phyloP scores from a whole-genome alignment of 2,888 invertebrate genomes.

The Cerastis leucographa region DNA sequence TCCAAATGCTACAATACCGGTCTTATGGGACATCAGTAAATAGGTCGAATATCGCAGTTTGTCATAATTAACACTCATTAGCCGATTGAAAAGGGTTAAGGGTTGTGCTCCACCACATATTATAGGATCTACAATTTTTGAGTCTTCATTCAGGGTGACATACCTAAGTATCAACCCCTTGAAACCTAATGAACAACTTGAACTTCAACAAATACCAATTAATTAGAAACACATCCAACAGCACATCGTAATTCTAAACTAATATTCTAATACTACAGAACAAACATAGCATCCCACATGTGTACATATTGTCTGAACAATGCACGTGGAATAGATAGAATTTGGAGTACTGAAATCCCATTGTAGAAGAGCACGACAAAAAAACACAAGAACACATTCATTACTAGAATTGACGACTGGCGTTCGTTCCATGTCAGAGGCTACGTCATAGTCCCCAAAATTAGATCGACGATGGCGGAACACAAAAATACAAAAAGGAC shows the following conservation, averaged over 20 bases:
- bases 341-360: conserved; percentile 23
- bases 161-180: background rate
- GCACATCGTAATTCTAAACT: conserved; percentile 41
- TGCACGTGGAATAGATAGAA: conserved; percentile 14
- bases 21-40: conserved; percentile 12
- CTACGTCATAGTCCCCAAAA: background rate
- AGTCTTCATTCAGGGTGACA: background rate
- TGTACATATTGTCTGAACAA: conserved; percentile 27
- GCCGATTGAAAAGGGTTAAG: conserved; percentile 2
- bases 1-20: background rate
- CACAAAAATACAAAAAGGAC: background rate
- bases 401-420: background rate
- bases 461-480: background rate
- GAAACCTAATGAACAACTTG: conserved; percentile 6
- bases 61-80: conserved; percentile 29
- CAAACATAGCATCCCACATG: conserved; percentile 28
- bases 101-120: conserved; percentile 3
- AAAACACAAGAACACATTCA: background rate
- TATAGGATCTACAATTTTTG: background rate
- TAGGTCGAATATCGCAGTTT: conserved; percentile 9
- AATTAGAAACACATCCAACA: conserved; percentile 35
- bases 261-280: conserved; percentile 37
- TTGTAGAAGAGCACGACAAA: background rate
- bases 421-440: background rate
- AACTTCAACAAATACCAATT: conserved; percentile 39